Conservation (phyloP, 2,888 invertebrate genomes). For the Pachycephus smyrnensis region DNA sequence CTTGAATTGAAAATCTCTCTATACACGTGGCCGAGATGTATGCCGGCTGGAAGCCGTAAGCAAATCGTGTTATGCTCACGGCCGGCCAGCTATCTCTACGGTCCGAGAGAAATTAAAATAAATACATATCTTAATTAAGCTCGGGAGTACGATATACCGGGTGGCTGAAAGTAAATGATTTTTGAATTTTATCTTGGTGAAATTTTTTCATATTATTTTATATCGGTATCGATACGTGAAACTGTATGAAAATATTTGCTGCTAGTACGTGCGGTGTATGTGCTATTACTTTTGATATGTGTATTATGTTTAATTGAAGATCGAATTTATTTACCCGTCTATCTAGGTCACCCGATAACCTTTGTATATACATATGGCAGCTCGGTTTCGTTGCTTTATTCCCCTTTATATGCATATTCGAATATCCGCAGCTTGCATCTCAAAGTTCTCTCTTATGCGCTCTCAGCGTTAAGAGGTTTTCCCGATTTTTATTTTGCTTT, state of each 20-base stretch:
- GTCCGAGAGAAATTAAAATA: constrained; percentile 63
- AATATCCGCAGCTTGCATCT: constrained; percentile 49
- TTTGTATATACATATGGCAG: constrained; percentile 28
- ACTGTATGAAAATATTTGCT: not conserved
- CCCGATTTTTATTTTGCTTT: constrained; percentile 25
- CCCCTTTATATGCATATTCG: constrained; percentile 47
- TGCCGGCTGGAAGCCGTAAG: constrained; percentile 55
- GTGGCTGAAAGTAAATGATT: constrained; percentile 29
- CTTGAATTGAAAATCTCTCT: constrained; percentile 61
- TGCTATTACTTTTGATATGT: not conserved
- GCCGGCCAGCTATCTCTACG: constrained; percentile 50
- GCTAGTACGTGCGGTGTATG: not conserved
- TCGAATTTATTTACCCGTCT: not conserved
- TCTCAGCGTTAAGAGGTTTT: constrained; percentile 42
- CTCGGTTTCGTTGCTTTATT: constrained; percentile 39
- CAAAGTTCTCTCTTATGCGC: constrained; percentile 42
- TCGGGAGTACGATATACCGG: constrained; percentile 40
- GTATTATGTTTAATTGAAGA: not conserved
- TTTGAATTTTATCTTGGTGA: not conserved
- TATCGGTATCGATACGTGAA: not conserved
- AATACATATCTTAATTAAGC: constrained; percentile 66
- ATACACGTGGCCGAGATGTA: constrained; percentile 46
- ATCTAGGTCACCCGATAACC: constrained; percentile 34
- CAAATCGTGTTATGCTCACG: constrained; percentile 61
- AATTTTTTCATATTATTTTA: not conserved